Evolutionary conservation across 2,113 vertebrate genomes (phyloP).

Genomic region (Amphilophus citrinellus): DNA sequence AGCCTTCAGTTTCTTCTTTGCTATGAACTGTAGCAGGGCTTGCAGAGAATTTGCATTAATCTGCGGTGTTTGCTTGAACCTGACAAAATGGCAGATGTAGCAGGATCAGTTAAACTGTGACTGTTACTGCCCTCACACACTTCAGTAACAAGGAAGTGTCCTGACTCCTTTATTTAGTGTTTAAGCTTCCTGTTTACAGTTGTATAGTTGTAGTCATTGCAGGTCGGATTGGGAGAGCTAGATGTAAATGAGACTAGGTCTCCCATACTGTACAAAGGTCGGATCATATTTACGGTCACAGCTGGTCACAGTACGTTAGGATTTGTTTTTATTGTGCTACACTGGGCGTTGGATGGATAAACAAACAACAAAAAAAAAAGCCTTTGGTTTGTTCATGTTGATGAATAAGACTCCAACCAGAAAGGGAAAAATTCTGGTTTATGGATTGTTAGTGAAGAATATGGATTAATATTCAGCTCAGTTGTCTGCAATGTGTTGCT

Average conservation of each 20-base stretch:
- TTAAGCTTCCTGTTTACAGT: constrained; percentile 13
- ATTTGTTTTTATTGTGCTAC: constrained; percentile 4
- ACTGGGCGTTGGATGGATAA: not conserved
- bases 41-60: not conserved
- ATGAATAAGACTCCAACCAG: not conserved
- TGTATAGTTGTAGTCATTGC: not conserved
- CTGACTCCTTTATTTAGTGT: constrained; percentile 4
- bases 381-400: too few species aligned
- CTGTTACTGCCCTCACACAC: not conserved
- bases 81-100: not conserved
- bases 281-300: not conserved
- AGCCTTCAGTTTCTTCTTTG: not conserved
- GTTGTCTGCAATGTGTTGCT: too few species aligned
- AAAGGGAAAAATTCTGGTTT: not conserved
- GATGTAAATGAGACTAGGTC: not conserved
- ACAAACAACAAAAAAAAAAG: too few species aligned
- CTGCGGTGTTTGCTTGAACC: not conserved
- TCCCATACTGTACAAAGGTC: not conserved
- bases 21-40: too few species aligned
- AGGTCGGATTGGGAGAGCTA: not conserved
- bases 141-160: not conserved
- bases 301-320: not conserved
- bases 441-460: not conserved
- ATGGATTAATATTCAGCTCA: not conserved
- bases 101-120: not conserved